phyloP scores from a whole-genome alignment of 2,888 invertebrate species.

The Oegoconia quadripuncta region DNA sequence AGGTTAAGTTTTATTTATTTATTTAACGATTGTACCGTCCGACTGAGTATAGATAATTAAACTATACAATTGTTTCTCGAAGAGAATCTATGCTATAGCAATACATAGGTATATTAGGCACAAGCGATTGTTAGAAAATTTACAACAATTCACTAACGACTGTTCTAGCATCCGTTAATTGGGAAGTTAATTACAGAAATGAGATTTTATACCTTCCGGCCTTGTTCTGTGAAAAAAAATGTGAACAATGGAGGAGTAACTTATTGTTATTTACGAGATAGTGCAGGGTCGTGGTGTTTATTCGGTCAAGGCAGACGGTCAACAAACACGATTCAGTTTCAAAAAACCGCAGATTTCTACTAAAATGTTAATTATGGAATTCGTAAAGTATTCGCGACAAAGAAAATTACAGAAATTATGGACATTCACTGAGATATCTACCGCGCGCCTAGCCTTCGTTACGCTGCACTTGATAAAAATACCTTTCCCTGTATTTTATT shows the following conservation, averaged over 20 bases:
- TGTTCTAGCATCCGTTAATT: slow-evolving; percentile 36
- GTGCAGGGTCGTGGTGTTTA: slow-evolving; percentile 40
- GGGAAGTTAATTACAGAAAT: slow-evolving; percentile 43
- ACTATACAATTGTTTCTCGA: no score
- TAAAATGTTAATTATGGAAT: slow-evolving; percentile 1
- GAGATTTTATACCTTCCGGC: slow-evolving; percentile 46
- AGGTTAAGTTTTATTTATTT: no score
- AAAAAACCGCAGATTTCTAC: slow-evolving; percentile 1
- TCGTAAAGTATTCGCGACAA: slow-evolving; percentile 12
- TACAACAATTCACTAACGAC: slow-evolving; percentile 43
- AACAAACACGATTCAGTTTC: slow-evolving; percentile 21
- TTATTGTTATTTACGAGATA: slow-evolving; percentile 40
- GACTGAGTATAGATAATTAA: no score
- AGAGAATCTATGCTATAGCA: no score
- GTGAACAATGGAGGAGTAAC: slow-evolving; percentile 43
- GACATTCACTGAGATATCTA: slow-evolving; percentile 13
- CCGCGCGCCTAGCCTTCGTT: slow-evolving; percentile 24
- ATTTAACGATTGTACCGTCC: no score
- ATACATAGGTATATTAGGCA: no score
- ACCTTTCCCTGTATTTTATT: slow-evolving; percentile 39
- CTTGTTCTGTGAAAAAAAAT: slow-evolving; percentile 41
- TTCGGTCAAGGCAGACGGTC: slow-evolving; percentile 47
- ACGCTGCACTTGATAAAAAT: slow-evolving; percentile 37
- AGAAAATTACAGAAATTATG: slow-evolving; percentile 21
- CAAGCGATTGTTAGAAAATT: slow-evolving; percentile 39